Evolutionary conservation across 2,888 invertebrate species (phyloP), one percentile per base, ranked within the genome.

Genomic region (Melinaea menophilus): DNA sequence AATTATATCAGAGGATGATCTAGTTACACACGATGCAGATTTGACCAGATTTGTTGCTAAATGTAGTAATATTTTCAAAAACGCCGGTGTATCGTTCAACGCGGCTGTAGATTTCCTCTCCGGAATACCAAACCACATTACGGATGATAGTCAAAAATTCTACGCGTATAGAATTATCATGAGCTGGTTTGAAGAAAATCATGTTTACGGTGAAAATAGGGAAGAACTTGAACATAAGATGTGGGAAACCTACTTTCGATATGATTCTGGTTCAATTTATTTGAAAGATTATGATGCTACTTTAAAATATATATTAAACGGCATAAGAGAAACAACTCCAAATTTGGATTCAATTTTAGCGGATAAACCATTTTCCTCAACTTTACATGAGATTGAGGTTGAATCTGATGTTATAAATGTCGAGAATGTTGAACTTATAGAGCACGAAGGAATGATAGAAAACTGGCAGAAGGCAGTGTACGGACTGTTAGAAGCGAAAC

Each of bases 21-120:
- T 69, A 3, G 63, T 61, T 11, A 59, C 81, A 2, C 80, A 92
- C 56, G 81, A 87, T 33, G 88, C 82, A 70, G 81, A 86, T 7
- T 77, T 88, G 46, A 85, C 87, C 0, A 76, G 85, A 0, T 93
- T 93, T 73, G 92, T 94, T 83, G 86, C 90, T 0, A 85, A 91
- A 56, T 94, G 94, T 71, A 93, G 94, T 66, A 80, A 86, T 57
- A 93, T 93, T 58, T 94, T 95, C 69, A 88, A 90, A 70, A 84
- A 90, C 45, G 92, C 93, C 59, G 84, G 92, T 0, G 92, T 95
- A 0, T 84, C 92, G 0, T 93, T 94, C 13, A 91, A 92, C 66
- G 89, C 92, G 22, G 92, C 94, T 0, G 92, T 94, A 0, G 81
- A 93, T 68, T 95, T 95, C 77, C 92, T 94, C 51, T 83, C 93